A percentile compares a stretch with the other conserved stretches of the same genome.
Conservation (phyloP, 1,140 invertebrate species). For the Cydia pomonella region DNA sequence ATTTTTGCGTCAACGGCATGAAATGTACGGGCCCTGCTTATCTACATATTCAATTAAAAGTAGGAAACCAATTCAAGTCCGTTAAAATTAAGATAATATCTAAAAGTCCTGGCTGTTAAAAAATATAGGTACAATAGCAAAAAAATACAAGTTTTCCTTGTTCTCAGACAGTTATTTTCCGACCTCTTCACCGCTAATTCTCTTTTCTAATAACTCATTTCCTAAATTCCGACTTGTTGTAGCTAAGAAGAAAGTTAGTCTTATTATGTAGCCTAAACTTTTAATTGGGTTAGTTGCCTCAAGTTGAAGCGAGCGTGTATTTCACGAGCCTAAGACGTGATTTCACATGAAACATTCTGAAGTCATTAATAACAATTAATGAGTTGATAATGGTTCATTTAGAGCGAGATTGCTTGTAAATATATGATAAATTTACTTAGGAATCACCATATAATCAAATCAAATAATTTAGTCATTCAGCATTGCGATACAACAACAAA, state of each 20-base stretch:
- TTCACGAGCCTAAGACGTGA: slow-evolving; percentile 3
- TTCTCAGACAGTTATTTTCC: too few relatives aligned
- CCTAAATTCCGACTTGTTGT: slow-evolving; percentile 16
- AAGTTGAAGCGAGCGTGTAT: slow-evolving; percentile 1
- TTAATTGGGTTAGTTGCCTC: slow-evolving; percentile 20
- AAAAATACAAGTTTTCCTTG: too few relatives aligned
- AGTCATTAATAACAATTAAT: slow-evolving; percentile 13
- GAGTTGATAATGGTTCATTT: slow-evolving; percentile 1
- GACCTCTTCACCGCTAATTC: background rate
- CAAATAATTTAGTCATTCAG: too few relatives aligned
- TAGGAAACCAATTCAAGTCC: too few relatives aligned
- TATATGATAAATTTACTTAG: background rate
- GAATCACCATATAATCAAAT: background rate
- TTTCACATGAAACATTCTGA: background rate
- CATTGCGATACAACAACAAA: too few relatives aligned
- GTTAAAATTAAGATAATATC: too few relatives aligned
- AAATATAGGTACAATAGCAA: too few relatives aligned
- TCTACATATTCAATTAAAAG: too few relatives aligned
- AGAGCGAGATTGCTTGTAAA: background rate
- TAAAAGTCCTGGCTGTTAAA: too few relatives aligned
- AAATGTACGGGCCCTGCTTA: too few relatives aligned
- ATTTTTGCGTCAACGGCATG: too few relatives aligned
- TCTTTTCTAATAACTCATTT: background rate
- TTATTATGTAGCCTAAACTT: slow-evolving; percentile 29
- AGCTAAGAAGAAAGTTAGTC: background rate